Evolutionary conservation across 2,888 invertebrate species (phyloP).

Genomic region (Drosophila phalerata): DNA sequence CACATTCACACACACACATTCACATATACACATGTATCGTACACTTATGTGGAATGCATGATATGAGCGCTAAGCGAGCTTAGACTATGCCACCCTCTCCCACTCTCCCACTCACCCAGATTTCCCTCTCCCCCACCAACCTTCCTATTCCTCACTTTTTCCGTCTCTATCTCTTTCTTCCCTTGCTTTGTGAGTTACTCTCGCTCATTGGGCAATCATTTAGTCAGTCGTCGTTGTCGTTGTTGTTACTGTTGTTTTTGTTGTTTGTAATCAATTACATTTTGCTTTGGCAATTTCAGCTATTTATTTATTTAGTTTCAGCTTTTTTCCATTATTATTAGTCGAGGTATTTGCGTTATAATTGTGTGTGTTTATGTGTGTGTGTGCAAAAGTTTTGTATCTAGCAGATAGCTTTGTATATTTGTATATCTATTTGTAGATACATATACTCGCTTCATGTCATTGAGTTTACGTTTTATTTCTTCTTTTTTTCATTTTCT

Average conservation of each 20-base stretch:
- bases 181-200: slow-evolving; percentile 45
- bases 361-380: slow-evolving; percentile 29
- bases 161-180: background rate
- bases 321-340: slow-evolving; percentile 77
- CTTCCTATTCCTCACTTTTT: background rate
- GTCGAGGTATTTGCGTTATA: slow-evolving; percentile 54
- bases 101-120: slow-evolving; percentile 20
- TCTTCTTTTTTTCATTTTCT: slow-evolving; percentile 42
- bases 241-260: slow-evolving; percentile 52
- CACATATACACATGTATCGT: slow-evolving; percentile 25
- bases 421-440: slow-evolving; percentile 19
- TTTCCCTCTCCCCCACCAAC: slow-evolving; percentile 1
- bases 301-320: slow-evolving; percentile 82
- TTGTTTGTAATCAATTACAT: slow-evolving; percentile 77
- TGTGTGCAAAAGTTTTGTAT: slow-evolving; percentile 64
- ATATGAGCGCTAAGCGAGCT: slow-evolving; percentile 74
- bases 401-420: slow-evolving; percentile 66
- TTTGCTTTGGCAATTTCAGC: slow-evolving; percentile 82
- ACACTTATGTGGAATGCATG: slow-evolving; percentile 76
- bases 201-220: slow-evolving; percentile 80
- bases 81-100: slow-evolving; percentile 49
- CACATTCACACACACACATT: slow-evolving; percentile 15
- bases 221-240: slow-evolving; percentile 59
- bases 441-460: slow-evolving; percentile 48
- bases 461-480: slow-evolving; percentile 66